Base-by-base conservation (phyloP, 2,797 vertebrate genomes). In the Enteromius paludinosus region DNA sequence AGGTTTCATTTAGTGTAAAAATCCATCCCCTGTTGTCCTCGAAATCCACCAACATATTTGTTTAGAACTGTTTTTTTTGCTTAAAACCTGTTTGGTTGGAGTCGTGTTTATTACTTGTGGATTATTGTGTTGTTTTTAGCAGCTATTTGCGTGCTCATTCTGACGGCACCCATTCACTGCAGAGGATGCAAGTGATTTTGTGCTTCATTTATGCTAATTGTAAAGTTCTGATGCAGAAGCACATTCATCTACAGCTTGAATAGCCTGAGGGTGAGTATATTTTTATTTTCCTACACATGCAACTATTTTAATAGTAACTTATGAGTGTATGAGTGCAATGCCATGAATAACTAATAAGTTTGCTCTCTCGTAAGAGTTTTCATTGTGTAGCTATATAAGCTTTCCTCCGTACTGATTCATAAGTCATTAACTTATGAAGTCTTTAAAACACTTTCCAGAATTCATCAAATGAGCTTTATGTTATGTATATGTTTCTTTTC, bases 281-380 rank as follows among this genome's bases (percentile, higher is more conserved):
- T 30, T 4, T 0, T 3, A 18, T 30, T 7, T 30, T 62, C 6
- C 28, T 28, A 7, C 2, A 30, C 25, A 28, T 52, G 62, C 47
- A 69, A 38, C 25, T 20, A 9, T 59, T 69, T 70, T 70, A 68
- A 28, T 79, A 8, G 10, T 7, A 20, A 78, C 61, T 41, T 41
- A 28, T 65, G 12, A 2, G 45, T 66, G 35, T 33, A 33, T 35
- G 65, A 52, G 4, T 62, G 23, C 62, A 35, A 66, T 54, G 61
- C 66, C 33, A 66, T 33, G n/a, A 76, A 25, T 52, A n/a, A 78
- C 35, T 64, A 47, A 52, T 78, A 71, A 71, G 56, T 70, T 70
- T 35, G 47, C 78, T 23, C 3, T 33, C 12, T 49, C 7, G 18
- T n/a, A 14, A 49, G 18, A 35, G 49, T 73, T 61, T 43, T 73